Evolutionary conservation across 37 sponge, comb jelly and placozoan genomes (phyloP).

Genomic region (Axinella damicornis): DNA sequence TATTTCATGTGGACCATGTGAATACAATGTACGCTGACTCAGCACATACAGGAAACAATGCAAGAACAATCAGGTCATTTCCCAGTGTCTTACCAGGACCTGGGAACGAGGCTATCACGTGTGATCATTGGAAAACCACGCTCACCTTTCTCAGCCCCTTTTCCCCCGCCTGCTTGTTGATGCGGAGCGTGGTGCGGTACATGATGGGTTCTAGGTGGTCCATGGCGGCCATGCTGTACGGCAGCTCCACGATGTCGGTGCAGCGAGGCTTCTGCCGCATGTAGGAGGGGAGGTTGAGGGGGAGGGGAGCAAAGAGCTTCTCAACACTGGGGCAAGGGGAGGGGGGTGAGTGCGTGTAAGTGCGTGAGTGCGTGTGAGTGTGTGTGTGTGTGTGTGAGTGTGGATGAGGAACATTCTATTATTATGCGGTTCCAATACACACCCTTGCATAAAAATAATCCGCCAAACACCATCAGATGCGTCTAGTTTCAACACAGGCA

Average conservation of each 20-base stretch:
- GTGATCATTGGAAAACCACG: too few relatives aligned
- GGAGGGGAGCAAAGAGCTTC: slow-evolving; percentile 32
- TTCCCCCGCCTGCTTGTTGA: slow-evolving; percentile 15
- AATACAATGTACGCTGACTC: too few relatives aligned
- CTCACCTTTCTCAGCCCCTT: slow-evolving; percentile 42
- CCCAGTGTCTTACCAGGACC: too few relatives aligned
- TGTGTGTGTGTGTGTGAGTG: slow-evolving; percentile 12
- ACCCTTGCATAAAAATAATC: too few relatives aligned
- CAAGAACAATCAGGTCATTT: too few relatives aligned
- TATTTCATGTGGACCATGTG: too few relatives aligned
- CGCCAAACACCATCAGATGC: too few relatives aligned
- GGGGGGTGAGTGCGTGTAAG: not conserved
- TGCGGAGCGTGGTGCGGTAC: slow-evolving; percentile 16
- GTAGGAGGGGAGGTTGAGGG: slow-evolving; percentile 23
- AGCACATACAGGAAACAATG: too few relatives aligned
- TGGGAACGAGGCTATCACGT: too few relatives aligned
- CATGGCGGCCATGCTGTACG: slow-evolving; percentile 80
- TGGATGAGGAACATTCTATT: not conserved
- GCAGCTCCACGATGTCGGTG: slow-evolving; percentile 70
- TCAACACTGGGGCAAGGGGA: slow-evolving; percentile 9
- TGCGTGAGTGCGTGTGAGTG: not conserved
- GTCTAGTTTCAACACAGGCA: too few relatives aligned
- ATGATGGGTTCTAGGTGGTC: slow-evolving; percentile 84
- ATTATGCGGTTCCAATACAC: too few relatives aligned
- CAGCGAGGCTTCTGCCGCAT: slow-evolving; percentile 58